Conservation (phyloP, 2,113 vertebrate genomes). For the Calidris pugnax region DNA sequence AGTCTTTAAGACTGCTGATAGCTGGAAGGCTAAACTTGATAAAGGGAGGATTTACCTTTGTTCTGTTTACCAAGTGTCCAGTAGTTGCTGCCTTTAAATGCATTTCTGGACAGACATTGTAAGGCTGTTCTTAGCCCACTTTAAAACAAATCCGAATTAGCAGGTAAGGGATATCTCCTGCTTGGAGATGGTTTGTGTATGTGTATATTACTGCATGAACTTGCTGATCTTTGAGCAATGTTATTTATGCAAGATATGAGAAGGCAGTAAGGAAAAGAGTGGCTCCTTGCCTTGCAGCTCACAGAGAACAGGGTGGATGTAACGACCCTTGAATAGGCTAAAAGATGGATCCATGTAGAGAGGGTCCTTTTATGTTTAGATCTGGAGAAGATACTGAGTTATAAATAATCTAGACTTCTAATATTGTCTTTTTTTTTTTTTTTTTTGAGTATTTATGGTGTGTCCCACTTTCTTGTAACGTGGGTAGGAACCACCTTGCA, state of each 20-base stretch:
- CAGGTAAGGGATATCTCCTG: neutral
- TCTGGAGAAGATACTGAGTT: neutral
- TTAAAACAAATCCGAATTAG: neutral
- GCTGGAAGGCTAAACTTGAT: neutral
- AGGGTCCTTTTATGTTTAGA: neutral
- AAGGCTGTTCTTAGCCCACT: neutral
- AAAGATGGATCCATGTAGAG: neutral
- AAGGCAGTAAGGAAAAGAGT: neutral
- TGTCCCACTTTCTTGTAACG: neutral
- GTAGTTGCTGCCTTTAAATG: neutral
- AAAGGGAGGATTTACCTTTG: neutral
- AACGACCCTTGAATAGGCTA: neutral
- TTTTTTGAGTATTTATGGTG: neutral
- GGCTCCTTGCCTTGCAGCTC: neutral
- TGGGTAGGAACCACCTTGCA: neutral
- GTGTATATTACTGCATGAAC: neutral
- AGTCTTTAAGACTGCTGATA: neutral
- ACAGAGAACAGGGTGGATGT: neutral
- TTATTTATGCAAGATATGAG: neutral
- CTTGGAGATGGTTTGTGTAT: neutral
- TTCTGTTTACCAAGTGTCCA: neutral
- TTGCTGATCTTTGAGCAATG: neutral
- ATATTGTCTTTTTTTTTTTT: too few relatives aligned
- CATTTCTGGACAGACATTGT: rapidly evolving
- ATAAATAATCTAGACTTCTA: too few relatives aligned